phyloP scores from a whole-genome alignment of 1,140 invertebrate genomes.

The Campoletis sonorensis region DNA sequence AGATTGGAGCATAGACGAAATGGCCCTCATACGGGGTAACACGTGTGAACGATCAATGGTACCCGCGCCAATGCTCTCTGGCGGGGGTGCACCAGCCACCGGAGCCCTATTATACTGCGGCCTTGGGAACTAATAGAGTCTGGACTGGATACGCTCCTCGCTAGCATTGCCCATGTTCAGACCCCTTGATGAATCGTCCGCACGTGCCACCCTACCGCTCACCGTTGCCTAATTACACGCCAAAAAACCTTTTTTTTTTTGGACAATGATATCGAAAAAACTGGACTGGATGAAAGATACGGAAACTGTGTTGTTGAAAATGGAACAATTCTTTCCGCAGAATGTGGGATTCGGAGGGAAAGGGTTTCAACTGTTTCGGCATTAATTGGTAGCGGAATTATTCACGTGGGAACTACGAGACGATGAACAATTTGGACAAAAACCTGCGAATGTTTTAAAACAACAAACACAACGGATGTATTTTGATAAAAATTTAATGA shows the following conservation, averaged over 20 bases:
- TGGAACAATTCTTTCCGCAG: no score
- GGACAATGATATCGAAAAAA: slow-evolving; percentile 3
- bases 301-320: background rate
- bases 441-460: no score
- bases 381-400: no score
- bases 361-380: no score
- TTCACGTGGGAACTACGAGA: no score
- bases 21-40: slow-evolving; percentile 61
- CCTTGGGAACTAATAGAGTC: background rate
- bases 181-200: slow-evolving; percentile 75
- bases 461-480: no score
- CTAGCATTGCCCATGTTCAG: slow-evolving; percentile 16
- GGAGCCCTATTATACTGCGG: background rate
- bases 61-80: slow-evolving; percentile 21
- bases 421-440: no score
- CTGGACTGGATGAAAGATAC: background rate
- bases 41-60: slow-evolving; percentile 69
- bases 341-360: no score
- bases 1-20: slow-evolving; percentile 36
- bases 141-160: background rate
- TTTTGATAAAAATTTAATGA: no score
- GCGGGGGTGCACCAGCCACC: background rate
- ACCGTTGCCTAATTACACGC: slow-evolving; percentile 75
- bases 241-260: slow-evolving; percentile 66
- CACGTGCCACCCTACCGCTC: slow-evolving; percentile 72